Evolutionary conservation across 2,888 invertebrate genomes (phyloP).

Genomic region (Glyphotaelius pellucidus): DNA sequence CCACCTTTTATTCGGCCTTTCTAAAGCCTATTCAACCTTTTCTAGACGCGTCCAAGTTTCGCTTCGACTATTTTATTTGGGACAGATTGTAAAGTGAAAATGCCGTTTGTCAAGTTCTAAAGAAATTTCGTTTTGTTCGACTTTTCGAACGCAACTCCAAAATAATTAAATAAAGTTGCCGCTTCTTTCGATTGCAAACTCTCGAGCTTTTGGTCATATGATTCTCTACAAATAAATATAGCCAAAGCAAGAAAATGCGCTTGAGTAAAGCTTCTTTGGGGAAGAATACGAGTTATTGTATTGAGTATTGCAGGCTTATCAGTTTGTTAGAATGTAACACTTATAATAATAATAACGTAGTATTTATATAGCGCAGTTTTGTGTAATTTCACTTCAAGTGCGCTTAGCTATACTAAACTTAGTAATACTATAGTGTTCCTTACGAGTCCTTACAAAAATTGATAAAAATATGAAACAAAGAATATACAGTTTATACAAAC

Average conservation of each 20-base stretch:
- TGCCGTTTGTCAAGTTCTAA: neutral
- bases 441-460: too few relatives aligned
- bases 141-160: neutral
- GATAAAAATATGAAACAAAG: too few relatives aligned
- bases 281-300: neutral
- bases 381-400: too few relatives aligned
- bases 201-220: neutral
- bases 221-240: too few relatives aligned
- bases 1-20: conserved; percentile 36
- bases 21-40: conserved; percentile 42
- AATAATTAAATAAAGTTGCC: neutral
- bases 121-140: neutral
- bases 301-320: neutral
- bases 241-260: neutral
- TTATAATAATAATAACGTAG: too few relatives aligned
- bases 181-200: neutral
- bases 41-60: conserved; percentile 3
- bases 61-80: conserved; percentile 35
- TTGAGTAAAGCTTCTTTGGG: neutral
- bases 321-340: neutral
- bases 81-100: conserved; percentile 35
- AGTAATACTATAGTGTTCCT: too few relatives aligned
- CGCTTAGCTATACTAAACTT: too few relatives aligned
- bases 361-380: too few relatives aligned
- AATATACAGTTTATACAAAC: too few relatives aligned